Conservation (phyloP, 2,113 vertebrate genomes). For the Hypocryptadius cinnamomeus region DNA sequence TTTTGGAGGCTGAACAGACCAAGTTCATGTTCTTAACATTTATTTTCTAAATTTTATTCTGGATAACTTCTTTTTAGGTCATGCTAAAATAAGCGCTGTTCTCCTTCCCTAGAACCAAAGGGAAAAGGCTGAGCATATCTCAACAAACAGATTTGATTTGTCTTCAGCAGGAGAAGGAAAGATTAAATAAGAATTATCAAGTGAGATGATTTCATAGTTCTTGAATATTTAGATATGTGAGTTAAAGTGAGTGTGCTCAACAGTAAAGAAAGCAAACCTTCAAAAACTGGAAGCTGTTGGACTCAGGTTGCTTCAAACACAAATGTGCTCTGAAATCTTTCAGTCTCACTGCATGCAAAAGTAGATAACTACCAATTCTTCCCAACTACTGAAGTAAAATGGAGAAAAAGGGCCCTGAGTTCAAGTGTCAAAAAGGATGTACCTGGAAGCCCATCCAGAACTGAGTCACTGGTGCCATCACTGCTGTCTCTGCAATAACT, state of each 20-base stretch:
- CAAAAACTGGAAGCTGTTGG: background rate
- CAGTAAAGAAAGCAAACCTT: background rate
- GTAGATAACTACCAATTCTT: background rate
- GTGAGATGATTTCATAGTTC: background rate
- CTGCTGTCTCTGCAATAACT: background rate
- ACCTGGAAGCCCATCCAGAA: background rate
- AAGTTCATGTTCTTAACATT: background rate
- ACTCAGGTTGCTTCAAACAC: background rate
- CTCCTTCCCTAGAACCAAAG: background rate
- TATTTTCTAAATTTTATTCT: background rate
- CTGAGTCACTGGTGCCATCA: background rate
- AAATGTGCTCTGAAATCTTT: background rate
- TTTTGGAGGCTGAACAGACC: background rate
- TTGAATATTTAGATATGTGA: background rate
- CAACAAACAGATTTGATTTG: background rate
- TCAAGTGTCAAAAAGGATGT: background rate
- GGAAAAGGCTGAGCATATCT: background rate
- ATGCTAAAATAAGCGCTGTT: background rate
- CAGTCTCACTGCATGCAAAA: background rate
- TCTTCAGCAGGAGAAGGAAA: background rate
- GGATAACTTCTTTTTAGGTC: background rate
- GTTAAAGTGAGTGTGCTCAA: background rate
- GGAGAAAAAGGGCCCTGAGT: fast-evolving
- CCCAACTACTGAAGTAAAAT: background rate
- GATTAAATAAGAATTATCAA: background rate